Evolutionary conservation across 2,888 invertebrate genomes (phyloP).

Genomic region (Octonoba sinensis): DNA sequence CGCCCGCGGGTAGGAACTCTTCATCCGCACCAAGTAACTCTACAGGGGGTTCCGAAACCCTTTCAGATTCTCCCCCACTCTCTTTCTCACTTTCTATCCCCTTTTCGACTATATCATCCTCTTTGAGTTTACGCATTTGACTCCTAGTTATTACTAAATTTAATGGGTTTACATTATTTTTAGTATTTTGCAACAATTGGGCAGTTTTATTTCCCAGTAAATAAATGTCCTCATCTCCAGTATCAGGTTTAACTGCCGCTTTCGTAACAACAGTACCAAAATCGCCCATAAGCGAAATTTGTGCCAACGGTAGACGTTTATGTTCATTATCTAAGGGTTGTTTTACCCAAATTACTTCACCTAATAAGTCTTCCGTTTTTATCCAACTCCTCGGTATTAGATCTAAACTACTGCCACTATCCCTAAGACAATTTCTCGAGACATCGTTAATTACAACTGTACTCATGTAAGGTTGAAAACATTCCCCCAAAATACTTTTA

Average conservation of each 20-base stretch:
- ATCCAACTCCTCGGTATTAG: not conserved
- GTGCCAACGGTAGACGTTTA: no score
- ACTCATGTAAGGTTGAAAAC: no score
- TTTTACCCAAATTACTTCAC: conserved; percentile 11
- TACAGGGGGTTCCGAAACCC: not conserved
- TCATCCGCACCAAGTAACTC: not conserved
- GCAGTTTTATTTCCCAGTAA: not conserved
- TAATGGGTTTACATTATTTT: not conserved
- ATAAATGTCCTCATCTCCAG: conserved; percentile 4
- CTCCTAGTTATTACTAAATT: no score
- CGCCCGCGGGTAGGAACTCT: not conserved
- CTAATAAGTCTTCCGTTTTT: conserved; percentile 1
- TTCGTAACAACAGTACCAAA: conserved; percentile 9
- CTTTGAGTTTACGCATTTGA: no score
- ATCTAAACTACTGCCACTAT: no score
- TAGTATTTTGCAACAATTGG: not conserved
- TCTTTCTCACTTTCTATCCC: not conserved
- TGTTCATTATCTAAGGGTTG: conserved; percentile 18
- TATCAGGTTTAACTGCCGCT: not conserved
- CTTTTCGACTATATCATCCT: not conserved
- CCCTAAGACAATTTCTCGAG: no score
- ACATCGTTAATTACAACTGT: no score
- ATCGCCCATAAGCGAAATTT: no score
- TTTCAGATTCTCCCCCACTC: not conserved
- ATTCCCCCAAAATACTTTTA: no score